Base-by-base conservation (phyloP, 1,140 invertebrate species). In the Drosophila takahashii region DNA sequence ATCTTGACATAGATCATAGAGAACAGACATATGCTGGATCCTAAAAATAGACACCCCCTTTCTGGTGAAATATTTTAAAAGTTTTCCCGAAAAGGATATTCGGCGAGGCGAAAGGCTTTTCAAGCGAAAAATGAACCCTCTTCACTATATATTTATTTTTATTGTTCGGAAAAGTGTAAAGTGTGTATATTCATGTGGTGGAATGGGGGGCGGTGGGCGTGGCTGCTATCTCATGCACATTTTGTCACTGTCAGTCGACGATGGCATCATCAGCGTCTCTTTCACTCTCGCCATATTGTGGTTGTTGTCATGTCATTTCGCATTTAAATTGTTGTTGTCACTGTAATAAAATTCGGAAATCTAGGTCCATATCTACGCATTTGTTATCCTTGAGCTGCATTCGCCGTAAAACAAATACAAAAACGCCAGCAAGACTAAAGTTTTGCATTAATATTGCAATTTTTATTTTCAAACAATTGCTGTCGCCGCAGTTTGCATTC, bases 321-420 rank as follows among this genome's bases (percentile, higher is more conserved):
- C 66, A 77, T 83, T 87, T 66, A 83, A 87, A 89, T 84, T 77
- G 79, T 67, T 84, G 79, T 76, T 86, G 75, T 79, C 84, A 53
- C 59, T 72, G 79, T 64, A 79, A 89, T 87, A 87, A 90, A 90
- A 90, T 90, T 69, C 72, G 44, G 60, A 77, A 79, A 90, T 90
- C 87, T 90, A 90, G 87, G 87, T 90, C 87, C 87, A 90, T 87
- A 87, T 90, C 87, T 90, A 90, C 87, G 87, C 87, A 90, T 75
- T 90, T 65, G 69, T 79, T 86, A 86, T 90, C 87, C 87, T 90
- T 90, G 87, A 81, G 73, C 67, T 77, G 77, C 56, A 71, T 66
- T 60, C 18, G 48, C 18, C 61, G 61, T 71, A 57, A 57, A 79
- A 72, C 53, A 41, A 34, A 56, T 36, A 56, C 34, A 26, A 26